phyloP scores from a whole-genome alignment of 2,797 vertebrate genomes.

The Sebastes iracundus region DNA sequence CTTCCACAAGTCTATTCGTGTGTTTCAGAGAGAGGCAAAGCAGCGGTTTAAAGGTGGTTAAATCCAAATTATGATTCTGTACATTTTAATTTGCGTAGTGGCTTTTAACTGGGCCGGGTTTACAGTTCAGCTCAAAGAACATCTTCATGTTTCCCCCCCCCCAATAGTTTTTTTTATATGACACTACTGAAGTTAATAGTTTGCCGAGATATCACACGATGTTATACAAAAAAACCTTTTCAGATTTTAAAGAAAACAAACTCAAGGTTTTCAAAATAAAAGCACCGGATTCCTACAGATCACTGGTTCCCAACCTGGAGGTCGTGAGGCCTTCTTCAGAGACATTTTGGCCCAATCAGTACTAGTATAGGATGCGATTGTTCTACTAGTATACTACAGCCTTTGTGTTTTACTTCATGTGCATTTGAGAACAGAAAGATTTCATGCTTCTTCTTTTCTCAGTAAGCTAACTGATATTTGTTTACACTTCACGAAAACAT shows the following conservation, averaged over 20 bases:
- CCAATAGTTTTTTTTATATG: neutral
- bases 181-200: neutral
- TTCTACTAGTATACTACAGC: slow-evolving; percentile 13
- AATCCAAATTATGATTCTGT: slow-evolving; percentile 2
- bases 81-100: slow-evolving; percentile 20
- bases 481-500: slow-evolving; percentile 64
- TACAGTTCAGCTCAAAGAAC: neutral
- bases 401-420: slow-evolving; percentile 12
- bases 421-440: slow-evolving; percentile 19
- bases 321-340: no score
- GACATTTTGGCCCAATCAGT: no score
- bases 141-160: no score
- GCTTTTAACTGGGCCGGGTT: slow-evolving; percentile 3
- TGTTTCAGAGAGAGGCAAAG: slow-evolving; percentile 44
- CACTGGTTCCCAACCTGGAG: neutral
- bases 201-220: neutral
- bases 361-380: no score
- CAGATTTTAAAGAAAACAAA: neutral
- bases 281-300: neutral
- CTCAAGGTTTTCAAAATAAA: neutral
- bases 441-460: neutral
- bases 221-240: neutral
- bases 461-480: slow-evolving; percentile 13
- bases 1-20: slow-evolving; percentile 54
- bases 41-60: slow-evolving; percentile 30